Conservation (phyloP, 2,888 invertebrate species). For the Nudaria mundana region DNA sequence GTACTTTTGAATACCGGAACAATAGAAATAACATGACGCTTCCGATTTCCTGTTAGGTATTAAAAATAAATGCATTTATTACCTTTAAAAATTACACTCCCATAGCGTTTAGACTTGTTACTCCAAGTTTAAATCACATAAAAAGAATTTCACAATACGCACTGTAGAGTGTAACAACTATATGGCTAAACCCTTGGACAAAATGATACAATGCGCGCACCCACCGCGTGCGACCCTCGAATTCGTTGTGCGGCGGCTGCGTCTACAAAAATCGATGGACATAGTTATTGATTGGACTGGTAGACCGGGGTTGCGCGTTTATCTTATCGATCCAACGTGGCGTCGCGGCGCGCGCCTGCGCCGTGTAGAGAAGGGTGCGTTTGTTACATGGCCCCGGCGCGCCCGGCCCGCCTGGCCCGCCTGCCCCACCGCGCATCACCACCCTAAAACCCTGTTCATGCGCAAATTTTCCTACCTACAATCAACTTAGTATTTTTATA, state of each 20-base stretch:
- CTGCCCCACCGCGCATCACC: constrained; percentile 48
- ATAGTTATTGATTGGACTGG: constrained; percentile 86
- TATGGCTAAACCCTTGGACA: constrained; percentile 13
- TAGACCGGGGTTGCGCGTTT: constrained; percentile 87
- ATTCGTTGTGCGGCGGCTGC: constrained; percentile 80
- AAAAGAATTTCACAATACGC: constrained; percentile 10
- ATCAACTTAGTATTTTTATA: neutral
- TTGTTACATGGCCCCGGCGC: constrained; percentile 31
- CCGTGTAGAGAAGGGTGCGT: constrained; percentile 51
- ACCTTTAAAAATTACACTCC: constrained; percentile 24
- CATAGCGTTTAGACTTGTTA: constrained; percentile 8
- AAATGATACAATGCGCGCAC: constrained; percentile 57
- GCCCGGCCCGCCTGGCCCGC: constrained; percentile 50
- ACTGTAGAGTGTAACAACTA: constrained; percentile 7
- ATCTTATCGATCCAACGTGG: constrained; percentile 85
- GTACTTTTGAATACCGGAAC: too few species aligned
- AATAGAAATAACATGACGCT: neutral
- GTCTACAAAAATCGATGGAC: constrained; percentile 87
- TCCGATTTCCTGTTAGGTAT: neutral
- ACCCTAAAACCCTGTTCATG: constrained; percentile 67
- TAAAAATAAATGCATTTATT: constrained; percentile 7
- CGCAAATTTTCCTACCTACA: constrained; percentile 55
- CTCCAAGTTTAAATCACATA: constrained; percentile 7
- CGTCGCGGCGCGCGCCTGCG: constrained; percentile 62
- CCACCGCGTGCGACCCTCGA: constrained; percentile 78